These are phyloP conservation scores for Tricholauxania praeusta DNA, from an alignment of 2,888 invertebrate genomes.

Conservation along the genomic window DNA sequence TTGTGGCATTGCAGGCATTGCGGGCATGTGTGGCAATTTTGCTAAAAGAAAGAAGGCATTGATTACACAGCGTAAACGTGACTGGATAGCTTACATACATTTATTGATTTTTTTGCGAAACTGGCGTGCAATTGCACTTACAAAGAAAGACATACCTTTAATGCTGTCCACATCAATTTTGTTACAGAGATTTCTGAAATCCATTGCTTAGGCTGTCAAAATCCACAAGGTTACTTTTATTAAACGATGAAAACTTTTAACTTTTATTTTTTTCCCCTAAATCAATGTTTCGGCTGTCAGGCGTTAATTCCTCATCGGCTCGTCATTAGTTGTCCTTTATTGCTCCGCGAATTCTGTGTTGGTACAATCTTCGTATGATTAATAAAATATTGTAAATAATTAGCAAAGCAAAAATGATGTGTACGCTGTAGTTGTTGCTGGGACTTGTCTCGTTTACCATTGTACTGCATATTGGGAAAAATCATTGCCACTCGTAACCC, in stretches of 20 bases:
- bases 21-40: conserved; percentile 55
- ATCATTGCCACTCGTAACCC: conserved; percentile 31
- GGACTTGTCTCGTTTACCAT: conserved; percentile 25
- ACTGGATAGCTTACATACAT: conserved; percentile 10
- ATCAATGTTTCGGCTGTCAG: background rate
- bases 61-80: conserved; percentile 11
- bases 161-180: conserved; percentile 62
- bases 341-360: too few species aligned
- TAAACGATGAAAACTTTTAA: background rate
- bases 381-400: conserved; percentile 44
- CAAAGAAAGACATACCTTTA: conserved; percentile 52
- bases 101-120: background rate
- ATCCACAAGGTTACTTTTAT: background rate
- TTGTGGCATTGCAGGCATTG: conserved; percentile 55
- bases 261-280: background rate
- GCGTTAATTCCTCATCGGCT: background rate
- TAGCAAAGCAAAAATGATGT: conserved; percentile 42
- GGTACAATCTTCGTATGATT: background rate
- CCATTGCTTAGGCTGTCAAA: conserved; percentile 50
- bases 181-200: conserved; percentile 62
- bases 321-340: background rate
- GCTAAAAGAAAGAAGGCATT: conserved; percentile 48
- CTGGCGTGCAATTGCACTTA: background rate
- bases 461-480: conserved; percentile 30
- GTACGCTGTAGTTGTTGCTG: conserved; percentile 23